Evolutionary conservation across 2,888 invertebrate genomes (phyloP).

Genomic region (Tanytarsus gracilentus): DNA sequence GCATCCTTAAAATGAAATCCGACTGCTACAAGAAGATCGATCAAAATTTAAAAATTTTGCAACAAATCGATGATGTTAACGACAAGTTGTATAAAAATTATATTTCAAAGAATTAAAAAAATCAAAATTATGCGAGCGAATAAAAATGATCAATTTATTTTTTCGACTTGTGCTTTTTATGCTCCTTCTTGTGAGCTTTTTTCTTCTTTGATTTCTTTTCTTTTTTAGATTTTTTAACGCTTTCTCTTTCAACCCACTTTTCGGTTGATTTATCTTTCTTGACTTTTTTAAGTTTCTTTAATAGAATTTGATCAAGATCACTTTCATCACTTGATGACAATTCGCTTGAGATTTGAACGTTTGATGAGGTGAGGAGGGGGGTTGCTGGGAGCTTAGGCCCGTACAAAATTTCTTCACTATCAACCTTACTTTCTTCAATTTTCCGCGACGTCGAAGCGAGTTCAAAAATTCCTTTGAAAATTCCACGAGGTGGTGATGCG

Average conservation of each 20-base stretch:
- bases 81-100: background rate
- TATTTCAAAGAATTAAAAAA: too few relatives aligned
- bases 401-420: constrained; percentile 32
- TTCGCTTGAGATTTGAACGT: background rate
- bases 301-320: constrained; percentile 30
- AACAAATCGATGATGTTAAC: background rate
- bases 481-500: constrained; percentile 60
- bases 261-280: constrained; percentile 31
- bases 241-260: constrained; percentile 35
- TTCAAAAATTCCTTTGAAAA: constrained; percentile 49
- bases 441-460: background rate
- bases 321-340: background rate
- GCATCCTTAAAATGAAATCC: background rate
- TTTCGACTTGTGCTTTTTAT: constrained; percentile 32
- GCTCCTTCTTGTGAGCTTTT: constrained; percentile 9
- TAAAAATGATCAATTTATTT: constrained; percentile 24
- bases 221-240: constrained; percentile 30
- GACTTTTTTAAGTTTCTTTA: constrained; percentile 30
- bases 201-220: constrained; percentile 30
- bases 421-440: constrained; percentile 24
- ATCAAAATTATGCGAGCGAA: background rate
- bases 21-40: background rate
- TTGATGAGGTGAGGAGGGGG: background rate
- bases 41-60: background rate
- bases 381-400: constrained; percentile 20